These are phyloP conservation scores for Oryzias javanicus DNA, from an alignment of 2,113 vertebrate genomes.

Conservation along the genomic window DNA sequence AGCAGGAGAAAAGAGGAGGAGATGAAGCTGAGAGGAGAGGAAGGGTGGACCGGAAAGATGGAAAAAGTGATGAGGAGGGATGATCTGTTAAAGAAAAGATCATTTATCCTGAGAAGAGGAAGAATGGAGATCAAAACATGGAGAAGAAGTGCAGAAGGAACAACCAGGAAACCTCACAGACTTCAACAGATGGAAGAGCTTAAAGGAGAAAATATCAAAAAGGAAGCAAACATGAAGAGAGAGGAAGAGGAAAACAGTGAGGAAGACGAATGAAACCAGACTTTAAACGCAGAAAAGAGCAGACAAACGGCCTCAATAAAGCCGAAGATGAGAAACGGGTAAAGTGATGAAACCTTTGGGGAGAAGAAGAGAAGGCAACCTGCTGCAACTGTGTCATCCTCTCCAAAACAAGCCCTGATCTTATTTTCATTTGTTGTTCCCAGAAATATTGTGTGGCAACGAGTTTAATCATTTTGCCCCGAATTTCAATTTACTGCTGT, in stretches of 20 bases:
- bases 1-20: neutral
- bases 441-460: slow-evolving; percentile 43
- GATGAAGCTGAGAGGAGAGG: too few relatives aligned
- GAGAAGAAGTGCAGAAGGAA: neutral
- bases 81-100: too few relatives aligned
- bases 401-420: slow-evolving; percentile 42
- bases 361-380: slow-evolving; percentile 31
- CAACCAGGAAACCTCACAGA: neutral
- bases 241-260: neutral
- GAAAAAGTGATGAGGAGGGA: too few relatives aligned
- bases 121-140: neutral
- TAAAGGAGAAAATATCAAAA: too few relatives aligned
- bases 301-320: slow-evolving; percentile 32
- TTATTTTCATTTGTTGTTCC: slow-evolving; percentile 51
- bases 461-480: slow-evolving; percentile 57
- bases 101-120: neutral
- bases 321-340: slow-evolving; percentile 25
- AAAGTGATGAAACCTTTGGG: slow-evolving; percentile 46
- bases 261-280: neutral
- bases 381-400: slow-evolving; percentile 50
- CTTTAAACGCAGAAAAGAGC: neutral
- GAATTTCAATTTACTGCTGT: slow-evolving; percentile 55
- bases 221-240: neutral
- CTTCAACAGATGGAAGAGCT: too few relatives aligned
- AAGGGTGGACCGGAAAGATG: neutral